Percentiles rank a stretch among this genome's conserved stretches.
Evolutionary conservation across 2,888 invertebrate species (phyloP).

Genomic region (Lathronympha strigana): DNA sequence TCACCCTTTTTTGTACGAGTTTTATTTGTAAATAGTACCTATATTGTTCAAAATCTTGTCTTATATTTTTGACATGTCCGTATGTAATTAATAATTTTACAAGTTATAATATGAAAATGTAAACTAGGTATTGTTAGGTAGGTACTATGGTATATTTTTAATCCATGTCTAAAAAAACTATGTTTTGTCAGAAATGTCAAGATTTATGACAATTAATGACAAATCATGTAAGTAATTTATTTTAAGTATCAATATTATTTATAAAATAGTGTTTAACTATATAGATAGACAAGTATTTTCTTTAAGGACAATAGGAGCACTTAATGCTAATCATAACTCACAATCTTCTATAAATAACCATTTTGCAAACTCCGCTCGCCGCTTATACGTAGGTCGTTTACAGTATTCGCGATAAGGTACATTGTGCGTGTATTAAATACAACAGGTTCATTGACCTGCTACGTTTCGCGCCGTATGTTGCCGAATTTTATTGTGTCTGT

Average conservation of each 20-base stretch:
- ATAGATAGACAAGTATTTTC: conserved; percentile 51
- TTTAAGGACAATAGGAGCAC: conserved; percentile 61
- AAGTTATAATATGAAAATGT: no score
- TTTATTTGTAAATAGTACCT: not conserved
- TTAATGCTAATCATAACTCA: conserved; percentile 72
- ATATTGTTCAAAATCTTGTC: not conserved
- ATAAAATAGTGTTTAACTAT: conserved; percentile 12
- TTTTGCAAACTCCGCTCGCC: conserved; percentile 75
- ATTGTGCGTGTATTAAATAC: conserved; percentile 81
- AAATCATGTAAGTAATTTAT: not conserved
- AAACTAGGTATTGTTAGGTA: no score
- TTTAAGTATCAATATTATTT: not conserved
- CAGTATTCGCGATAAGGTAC: conserved; percentile 81
- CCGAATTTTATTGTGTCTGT: conserved; percentile 83
- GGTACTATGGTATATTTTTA: no score
- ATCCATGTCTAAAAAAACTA: no score
- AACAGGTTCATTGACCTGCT: conserved; percentile 80
- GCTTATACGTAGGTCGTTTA: conserved; percentile 56
- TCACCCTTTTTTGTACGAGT: not conserved
- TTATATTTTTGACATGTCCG: not conserved
- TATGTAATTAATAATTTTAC: not conserved
- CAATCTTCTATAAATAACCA: conserved; percentile 76
- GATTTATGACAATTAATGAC: not conserved
- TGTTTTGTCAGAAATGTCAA: no score
- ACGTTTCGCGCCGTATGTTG: conserved; percentile 76